Evolutionary conservation across 2,797 vertebrate species (phyloP), one percentile per base, ranked within the genome.

Genomic region (Bufotes viridis): DNA sequence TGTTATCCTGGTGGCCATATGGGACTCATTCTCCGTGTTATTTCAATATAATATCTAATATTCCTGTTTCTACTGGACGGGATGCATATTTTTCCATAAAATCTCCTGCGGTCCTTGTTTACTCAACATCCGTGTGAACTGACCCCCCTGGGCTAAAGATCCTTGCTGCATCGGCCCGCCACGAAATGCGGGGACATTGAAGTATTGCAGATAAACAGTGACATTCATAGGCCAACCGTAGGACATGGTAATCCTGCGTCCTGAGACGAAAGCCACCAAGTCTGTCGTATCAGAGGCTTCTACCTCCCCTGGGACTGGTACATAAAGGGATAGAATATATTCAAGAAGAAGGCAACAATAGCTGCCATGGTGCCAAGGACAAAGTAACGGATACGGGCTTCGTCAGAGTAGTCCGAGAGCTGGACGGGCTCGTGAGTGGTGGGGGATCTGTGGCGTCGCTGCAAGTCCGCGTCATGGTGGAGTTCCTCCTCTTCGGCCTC

Each of bases 401-500:
- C 96, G 0, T 98, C 97, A 20, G 95, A 90, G 92, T 94, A 94
- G 88, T 96, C 94, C 1, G 96, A 93, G 92, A 95, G 94, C 89
- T 92, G 90, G 84, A 88, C 81, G 88, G 93, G 92, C 0, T 90
- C 92, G 90, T 91, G 93, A 90, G 26, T 88, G 92, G 91, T 90
- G 90, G 90, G 93, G 89, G 89, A 91, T 83, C 89, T 90, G 72
- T 61, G 84, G 55, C 93, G 91, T 92, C 91, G 81, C 86, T 70
- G 90, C 65, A 91, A 90, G 87, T 91, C 91, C 92, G 92, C 92
- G 87, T 0, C 90, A 90, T 92, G 93, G 88, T 93, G 92, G 60
- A 90, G 90, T 63, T 95, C 95, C 90, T 96, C 96, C 72, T 98
- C 98, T 94, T 98, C 98, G 91, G 99, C 97, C 96, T 98, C 97